A percentile compares a stretch with the other conserved stretches of the same genome.
phyloP scores from a whole-genome alignment of 2,113 vertebrate genomes.

The Etia nguti region DNA sequence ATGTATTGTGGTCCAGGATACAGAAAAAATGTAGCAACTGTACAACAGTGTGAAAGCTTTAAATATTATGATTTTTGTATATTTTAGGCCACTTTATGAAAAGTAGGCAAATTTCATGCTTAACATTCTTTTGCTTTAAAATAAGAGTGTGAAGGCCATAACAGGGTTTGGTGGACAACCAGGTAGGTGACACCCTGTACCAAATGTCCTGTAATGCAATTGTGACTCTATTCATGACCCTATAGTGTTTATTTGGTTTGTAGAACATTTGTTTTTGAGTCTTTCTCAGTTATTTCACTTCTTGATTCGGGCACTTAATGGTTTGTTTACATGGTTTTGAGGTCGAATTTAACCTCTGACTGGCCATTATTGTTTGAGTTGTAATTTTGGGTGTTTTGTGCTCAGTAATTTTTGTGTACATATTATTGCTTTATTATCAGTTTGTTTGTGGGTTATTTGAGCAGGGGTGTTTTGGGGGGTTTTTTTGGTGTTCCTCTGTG shows the following conservation, averaged over 20 bases:
- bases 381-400: neutral
- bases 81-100: neutral
- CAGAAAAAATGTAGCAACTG: no score
- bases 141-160: neutral
- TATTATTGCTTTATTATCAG: neutral
- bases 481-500: neutral
- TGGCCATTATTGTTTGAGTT: neutral
- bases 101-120: neutral
- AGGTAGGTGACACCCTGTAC: accelerated
- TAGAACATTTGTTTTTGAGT: neutral
- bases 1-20: no score
- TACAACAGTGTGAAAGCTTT: no score
- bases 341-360: neutral
- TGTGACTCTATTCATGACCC: accelerated
- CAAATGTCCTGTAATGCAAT: neutral
- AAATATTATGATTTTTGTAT: neutral
- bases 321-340: neutral
- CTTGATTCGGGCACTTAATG: neutral
- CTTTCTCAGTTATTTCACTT: neutral
- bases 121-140: neutral
- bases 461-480: neutral
- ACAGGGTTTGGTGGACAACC: neutral
- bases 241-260: neutral
- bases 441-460: accelerated
- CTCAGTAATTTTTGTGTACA: neutral